Percentiles rank a stretch among this genome's conserved stretches.
phyloP scores from a whole-genome alignment of 2,888 invertebrate genomes.

The Drosophila atripex region DNA sequence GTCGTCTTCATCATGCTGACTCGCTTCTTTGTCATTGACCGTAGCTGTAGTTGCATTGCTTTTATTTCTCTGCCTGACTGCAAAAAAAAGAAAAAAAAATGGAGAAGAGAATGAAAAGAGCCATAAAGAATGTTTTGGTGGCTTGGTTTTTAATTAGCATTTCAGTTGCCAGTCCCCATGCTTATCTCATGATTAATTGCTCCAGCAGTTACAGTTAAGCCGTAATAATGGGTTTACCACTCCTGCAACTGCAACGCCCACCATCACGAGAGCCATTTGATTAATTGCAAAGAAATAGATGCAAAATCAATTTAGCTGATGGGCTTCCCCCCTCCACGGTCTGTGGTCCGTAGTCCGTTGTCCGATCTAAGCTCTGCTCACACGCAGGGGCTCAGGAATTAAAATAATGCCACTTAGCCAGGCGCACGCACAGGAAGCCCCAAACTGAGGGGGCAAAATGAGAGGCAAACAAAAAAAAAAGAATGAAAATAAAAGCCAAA shows the following conservation, averaged over 20 bases:
- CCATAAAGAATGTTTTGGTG: slow-evolving; percentile 55
- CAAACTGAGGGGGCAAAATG: slow-evolving; percentile 1
- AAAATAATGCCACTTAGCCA: slow-evolving; percentile 64
- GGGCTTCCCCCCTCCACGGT: not conserved
- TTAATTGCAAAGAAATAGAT: slow-evolving; percentile 68
- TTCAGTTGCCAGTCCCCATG: slow-evolving; percentile 54
- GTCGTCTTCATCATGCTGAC: slow-evolving; percentile 64
- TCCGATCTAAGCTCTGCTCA: slow-evolving; percentile 30
- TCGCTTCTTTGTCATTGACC: slow-evolving; percentile 71
- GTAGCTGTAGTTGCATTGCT: slow-evolving; percentile 57
- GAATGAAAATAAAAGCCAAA: slow-evolving; percentile 4
- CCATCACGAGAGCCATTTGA: slow-evolving; percentile 66
- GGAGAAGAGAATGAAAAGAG: not conserved
- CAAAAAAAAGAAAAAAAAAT: slow-evolving; percentile 6
- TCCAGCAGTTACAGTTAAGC: slow-evolving; percentile 69
- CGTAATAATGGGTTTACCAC: slow-evolving; percentile 68
- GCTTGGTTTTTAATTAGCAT: slow-evolving; percentile 75
- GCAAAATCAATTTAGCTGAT: slow-evolving; percentile 66
- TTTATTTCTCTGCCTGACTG: slow-evolving; percentile 27
- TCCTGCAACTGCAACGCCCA: slow-evolving; percentile 59
- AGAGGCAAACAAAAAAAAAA: not conserved
- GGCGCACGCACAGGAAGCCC: slow-evolving; percentile 54
- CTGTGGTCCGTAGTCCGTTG: not conserved
- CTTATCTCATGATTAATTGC: slow-evolving; percentile 77
- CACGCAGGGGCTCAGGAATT: slow-evolving; percentile 64